Conservation (phyloP, 1,140 invertebrate genomes). For the Apolygus lucorum region DNA sequence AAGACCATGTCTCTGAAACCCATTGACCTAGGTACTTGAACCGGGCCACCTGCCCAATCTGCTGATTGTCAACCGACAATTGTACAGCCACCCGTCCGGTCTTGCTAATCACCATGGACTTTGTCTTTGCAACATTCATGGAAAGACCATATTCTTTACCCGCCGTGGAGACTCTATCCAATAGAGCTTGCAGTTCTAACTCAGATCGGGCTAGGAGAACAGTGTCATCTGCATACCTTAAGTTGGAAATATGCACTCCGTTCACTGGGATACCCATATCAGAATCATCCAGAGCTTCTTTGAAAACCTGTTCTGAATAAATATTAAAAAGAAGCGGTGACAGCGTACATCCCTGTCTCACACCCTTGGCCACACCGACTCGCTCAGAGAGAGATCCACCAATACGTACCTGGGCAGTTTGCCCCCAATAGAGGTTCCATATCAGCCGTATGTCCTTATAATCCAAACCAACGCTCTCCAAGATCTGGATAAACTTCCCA, state of each 20-base stretch:
- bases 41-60: too few species aligned
- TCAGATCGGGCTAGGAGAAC: conserved; percentile 23
- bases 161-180: background rate
- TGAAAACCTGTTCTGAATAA: conserved; percentile 31
- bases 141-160: too few species aligned
- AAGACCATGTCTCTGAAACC: too few species aligned
- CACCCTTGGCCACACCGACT: conserved; percentile 31
- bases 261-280: conserved; percentile 19
- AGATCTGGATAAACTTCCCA: conserved; percentile 25
- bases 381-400: conserved; percentile 21
- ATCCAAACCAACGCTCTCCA: conserved; percentile 27
- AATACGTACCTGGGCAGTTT: background rate
- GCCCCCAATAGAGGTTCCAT: background rate
- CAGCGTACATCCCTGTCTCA: conserved; percentile 36
- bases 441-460: background rate
- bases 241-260: conserved; percentile 25
- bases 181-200: background rate
- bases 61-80: too few species aligned
- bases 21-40: too few species aligned
- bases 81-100: too few species aligned
- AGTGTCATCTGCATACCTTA: conserved; percentile 29
- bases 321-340: conserved; percentile 38
- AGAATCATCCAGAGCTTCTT: conserved; percentile 24
- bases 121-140: too few species aligned
- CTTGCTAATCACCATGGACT: too few species aligned